phyloP scores from a whole-genome alignment of 2,797 vertebrate genomes.

The Cheirogaleus major region DNA sequence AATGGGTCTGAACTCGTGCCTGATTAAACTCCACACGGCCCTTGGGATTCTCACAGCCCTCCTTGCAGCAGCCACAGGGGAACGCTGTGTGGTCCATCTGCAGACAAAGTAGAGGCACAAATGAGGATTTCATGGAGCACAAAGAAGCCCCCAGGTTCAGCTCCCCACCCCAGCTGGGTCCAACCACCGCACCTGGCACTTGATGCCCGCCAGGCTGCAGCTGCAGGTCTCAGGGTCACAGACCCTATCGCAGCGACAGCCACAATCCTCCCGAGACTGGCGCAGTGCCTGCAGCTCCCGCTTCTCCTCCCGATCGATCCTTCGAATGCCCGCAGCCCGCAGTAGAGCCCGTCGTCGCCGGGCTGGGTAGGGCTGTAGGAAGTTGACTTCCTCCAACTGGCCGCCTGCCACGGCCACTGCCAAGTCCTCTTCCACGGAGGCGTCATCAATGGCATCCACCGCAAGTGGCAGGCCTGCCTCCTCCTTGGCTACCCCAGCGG shows the following conservation, averaged over 20 bases:
- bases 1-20: constrained; percentile 95
- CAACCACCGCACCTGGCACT: constrained; percentile 92
- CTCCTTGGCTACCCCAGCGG: constrained; percentile 89
- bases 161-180: background rate
- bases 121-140: background rate
- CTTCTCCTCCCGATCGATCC: constrained; percentile 97
- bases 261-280: constrained; percentile 95
- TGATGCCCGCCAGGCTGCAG: constrained; percentile 96
- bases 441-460: constrained; percentile 85
- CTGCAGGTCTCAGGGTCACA: constrained; percentile 97
- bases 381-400: constrained; percentile 91
- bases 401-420: constrained; percentile 89
- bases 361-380: constrained; percentile 94
- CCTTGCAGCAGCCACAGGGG: constrained; percentile 96
- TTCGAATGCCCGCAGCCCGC: constrained; percentile 94
- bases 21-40: constrained; percentile 98
- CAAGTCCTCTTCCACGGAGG: constrained; percentile 85
- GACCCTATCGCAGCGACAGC: constrained; percentile 94
- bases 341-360: constrained; percentile 93
- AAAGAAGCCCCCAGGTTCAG: background rate
- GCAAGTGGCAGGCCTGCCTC: constrained; percentile 90
- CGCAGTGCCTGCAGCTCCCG: constrained; percentile 94
- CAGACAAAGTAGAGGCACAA: background rate
- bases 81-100: constrained; percentile 99
- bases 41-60: constrained; percentile 94